Evolutionary conservation across 2,888 invertebrate species (phyloP).

Genomic region (Acanthacorydalis orientalis): DNA sequence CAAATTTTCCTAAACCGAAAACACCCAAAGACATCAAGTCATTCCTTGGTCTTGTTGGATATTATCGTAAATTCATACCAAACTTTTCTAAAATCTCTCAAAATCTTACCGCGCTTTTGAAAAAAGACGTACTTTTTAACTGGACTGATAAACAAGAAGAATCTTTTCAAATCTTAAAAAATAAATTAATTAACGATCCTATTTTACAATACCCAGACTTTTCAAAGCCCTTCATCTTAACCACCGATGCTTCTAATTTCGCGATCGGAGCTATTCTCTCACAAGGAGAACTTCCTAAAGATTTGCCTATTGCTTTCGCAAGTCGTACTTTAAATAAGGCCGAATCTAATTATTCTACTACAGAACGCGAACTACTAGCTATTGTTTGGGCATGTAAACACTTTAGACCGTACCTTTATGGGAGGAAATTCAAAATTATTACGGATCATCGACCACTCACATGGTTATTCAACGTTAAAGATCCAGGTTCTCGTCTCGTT

Average conservation of each 20-base stretch:
- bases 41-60: constrained; percentile 15
- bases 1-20: constrained; percentile 16
- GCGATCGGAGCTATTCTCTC: constrained; percentile 16
- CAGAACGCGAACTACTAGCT: constrained; percentile 20
- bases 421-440: constrained; percentile 18
- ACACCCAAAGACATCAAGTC: constrained; percentile 16
- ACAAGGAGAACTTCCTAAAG: constrained; percentile 14
- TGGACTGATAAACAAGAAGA: not conserved
- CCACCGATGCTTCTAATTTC: constrained; percentile 15
- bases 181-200: constrained; percentile 1
- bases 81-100: constrained; percentile 10
- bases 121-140: constrained; percentile 4
- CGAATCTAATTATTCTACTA: constrained; percentile 20
- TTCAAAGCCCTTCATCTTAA: constrained; percentile 14
- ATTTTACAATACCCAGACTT: constrained; percentile 15
- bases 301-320: constrained; percentile 20
- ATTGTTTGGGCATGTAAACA: constrained; percentile 19
- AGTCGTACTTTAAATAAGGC: constrained; percentile 17
- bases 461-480: constrained; percentile 18
- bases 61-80: constrained; percentile 17
- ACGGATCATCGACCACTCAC: constrained; percentile 20
- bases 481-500: constrained; percentile 15
- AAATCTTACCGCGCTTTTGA: constrained; percentile 2
- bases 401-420: constrained; percentile 21
- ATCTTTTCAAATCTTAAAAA: constrained; percentile 3